Evolutionary conservation across 2,797 vertebrate genomes (phyloP), one percentile per base, ranked within the genome.

Genomic region (Pogonophryne albipinna): DNA sequence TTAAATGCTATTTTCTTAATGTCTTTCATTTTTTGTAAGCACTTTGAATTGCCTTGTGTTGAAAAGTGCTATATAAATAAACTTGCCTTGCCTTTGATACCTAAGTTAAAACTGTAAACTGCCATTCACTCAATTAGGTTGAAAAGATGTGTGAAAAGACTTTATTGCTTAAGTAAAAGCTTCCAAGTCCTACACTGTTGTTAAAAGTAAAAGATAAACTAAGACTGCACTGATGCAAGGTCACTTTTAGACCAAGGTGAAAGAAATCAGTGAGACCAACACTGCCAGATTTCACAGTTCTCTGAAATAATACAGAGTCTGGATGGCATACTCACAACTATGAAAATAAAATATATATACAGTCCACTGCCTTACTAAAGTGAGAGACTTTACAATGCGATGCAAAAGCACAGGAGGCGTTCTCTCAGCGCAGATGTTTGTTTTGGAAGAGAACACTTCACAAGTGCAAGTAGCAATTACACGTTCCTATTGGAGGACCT

Each of bases 401-500:
- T 42, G 31, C 6, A 19, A 56, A 58, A 51, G 10, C 12, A 50
- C 42, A 63, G 5, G 16, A 64, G 60, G 20, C 17, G 41, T 19
- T 63, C 59, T 66, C n/a, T 57, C 44, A 47, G 34, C 2, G 10
- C 49, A 73, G 68, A 72, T 68, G 49, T 80, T 87, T 76, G 10
- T 46, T 41, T 72, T 65, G 51, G 55, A 84, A 47, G 46, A 68
- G 34, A 87, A 61, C 47, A 46, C 52, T 76, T 68, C 52, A 65
- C 19, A 58, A 81, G 27, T 10, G 63, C 9, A 82, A 80, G 63
- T 27, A 47, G 69, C 68, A 88, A 79, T 78, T 76, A 74, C 13
- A 15, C 56, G 70, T 41, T 83, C 73, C 62, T 85, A 16, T 14
- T 59, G 59, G 71, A 66, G 68, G 80, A 75, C 76, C 51, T 75